phyloP scores from a whole-genome alignment of 1,140 invertebrate genomes.

The Himalopsyche phryganea region DNA sequence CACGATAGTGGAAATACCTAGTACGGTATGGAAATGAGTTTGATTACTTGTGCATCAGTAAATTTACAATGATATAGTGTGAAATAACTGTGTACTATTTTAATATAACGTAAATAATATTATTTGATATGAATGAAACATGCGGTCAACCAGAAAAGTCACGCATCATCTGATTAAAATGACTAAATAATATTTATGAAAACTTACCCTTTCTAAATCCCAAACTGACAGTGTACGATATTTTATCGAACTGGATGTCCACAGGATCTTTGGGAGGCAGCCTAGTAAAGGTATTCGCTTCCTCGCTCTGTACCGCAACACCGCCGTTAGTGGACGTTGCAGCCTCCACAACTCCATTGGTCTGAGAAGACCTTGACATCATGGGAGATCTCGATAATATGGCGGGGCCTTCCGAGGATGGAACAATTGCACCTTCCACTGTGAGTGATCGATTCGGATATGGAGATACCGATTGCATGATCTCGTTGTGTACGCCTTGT shows the following conservation, averaged over 20 bases:
- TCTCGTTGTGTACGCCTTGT: conserved; percentile 18
- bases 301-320: background rate
- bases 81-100: no score
- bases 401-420: background rate
- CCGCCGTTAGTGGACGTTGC: background rate
- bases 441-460: background rate
- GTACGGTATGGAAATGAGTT: no score
- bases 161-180: no score
- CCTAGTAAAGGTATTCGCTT: conserved; percentile 41
- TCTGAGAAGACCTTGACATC: conserved; percentile 9
- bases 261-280: conserved; percentile 54
- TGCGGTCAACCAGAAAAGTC: no score
- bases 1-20: no score
- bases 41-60: no score
- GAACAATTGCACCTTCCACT: background rate
- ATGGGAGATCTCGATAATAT: background rate
- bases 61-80: no score
- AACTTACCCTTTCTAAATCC: conserved; percentile 65
- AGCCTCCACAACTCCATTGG: background rate
- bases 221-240: conserved; percentile 65
- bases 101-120: no score
- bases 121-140: no score
- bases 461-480: conserved; percentile 5
- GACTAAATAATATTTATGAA: no score
- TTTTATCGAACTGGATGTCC: conserved; percentile 69